phyloP scores from a whole-genome alignment of 92 coral and sea anemone genomes.

The Paramuricea clavata region DNA sequence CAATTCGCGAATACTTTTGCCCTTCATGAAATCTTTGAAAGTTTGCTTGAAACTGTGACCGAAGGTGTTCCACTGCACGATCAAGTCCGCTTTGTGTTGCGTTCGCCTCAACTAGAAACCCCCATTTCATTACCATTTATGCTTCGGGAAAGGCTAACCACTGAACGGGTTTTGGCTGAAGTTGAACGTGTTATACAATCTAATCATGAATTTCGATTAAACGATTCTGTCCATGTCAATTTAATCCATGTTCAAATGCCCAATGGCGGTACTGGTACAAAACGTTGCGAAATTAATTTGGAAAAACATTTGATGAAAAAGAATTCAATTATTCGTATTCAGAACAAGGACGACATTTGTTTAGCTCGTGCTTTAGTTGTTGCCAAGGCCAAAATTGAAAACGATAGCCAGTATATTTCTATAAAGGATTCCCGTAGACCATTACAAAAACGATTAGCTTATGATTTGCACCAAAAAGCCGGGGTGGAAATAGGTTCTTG shows the following conservation, averaged over 20 bases:
- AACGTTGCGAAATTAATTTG: not conserved
- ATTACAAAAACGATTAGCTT: slow-evolving; percentile 10
- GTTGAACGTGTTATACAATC: slow-evolving; percentile 20
- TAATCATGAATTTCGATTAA: too few relatives aligned
- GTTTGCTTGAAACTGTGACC: not conserved
- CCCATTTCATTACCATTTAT: too few relatives aligned
- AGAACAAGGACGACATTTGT: slow-evolving; percentile 37
- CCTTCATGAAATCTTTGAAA: too few relatives aligned
- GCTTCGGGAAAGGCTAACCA: not conserved
- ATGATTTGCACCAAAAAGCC: slow-evolving; percentile 44
- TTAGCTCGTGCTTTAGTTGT: slow-evolving; percentile 35
- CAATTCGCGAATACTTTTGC: not conserved
- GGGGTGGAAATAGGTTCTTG: slow-evolving; percentile 22
- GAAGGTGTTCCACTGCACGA: not conserved
- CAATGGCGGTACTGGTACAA: not conserved
- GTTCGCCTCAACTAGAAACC: slow-evolving; percentile 34
- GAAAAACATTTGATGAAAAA: too few relatives aligned
- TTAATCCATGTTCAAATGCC: not conserved
- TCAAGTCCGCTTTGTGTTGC: slow-evolving; percentile 46
- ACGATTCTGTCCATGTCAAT: too few relatives aligned
- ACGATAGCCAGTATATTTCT: too few relatives aligned
- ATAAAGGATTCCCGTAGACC: not conserved
- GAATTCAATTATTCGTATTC: too few relatives aligned
- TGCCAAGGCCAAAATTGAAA: too few relatives aligned
- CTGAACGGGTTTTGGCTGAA: slow-evolving; percentile 42